phyloP scores from a whole-genome alignment of 2,888 invertebrate genomes.

The Danaus chrysippus region DNA sequence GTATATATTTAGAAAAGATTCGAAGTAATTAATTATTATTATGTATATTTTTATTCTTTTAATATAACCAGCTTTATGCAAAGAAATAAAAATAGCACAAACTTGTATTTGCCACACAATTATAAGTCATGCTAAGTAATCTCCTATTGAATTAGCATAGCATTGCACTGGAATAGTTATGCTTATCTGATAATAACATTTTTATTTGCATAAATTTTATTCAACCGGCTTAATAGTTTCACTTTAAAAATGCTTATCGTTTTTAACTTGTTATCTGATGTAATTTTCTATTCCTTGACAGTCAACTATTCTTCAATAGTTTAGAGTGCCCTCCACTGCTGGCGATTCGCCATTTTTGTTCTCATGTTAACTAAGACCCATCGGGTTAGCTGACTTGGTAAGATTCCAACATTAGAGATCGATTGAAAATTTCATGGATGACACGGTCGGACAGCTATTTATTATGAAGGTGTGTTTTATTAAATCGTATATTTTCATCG shows the following conservation, averaged over 20 bases:
- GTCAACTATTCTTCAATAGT: slow-evolving; percentile 1
- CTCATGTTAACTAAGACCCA: slow-evolving; percentile 6
- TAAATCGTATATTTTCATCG: not conserved
- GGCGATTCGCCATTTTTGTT: slow-evolving; percentile 7
- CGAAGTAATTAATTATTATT: too few relatives aligned
- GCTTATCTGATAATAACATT: too few relatives aligned
- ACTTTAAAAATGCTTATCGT: not conserved
- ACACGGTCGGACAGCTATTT: not conserved
- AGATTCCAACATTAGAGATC: slow-evolving; percentile 7
- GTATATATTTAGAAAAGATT: too few relatives aligned
- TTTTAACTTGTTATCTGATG: not conserved
- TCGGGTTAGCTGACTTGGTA: slow-evolving; percentile 5
- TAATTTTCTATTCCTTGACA: slow-evolving; percentile 1
- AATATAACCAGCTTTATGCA: too few relatives aligned
- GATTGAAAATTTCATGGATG: not conserved
- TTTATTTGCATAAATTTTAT: too few relatives aligned
- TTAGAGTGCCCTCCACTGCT: slow-evolving; percentile 2
- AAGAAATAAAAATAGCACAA: too few relatives aligned
- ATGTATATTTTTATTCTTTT: too few relatives aligned
- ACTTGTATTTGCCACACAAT: too few relatives aligned
- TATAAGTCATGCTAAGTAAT: too few relatives aligned
- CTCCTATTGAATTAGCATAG: too few relatives aligned
- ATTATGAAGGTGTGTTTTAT: not conserved
- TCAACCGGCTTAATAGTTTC: too few relatives aligned
- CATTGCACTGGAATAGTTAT: too few relatives aligned